These are phyloP conservation scores for Serranus cabrilla DNA, from an alignment of 2,797 vertebrate genomes.

Conservation along the genomic window DNA sequence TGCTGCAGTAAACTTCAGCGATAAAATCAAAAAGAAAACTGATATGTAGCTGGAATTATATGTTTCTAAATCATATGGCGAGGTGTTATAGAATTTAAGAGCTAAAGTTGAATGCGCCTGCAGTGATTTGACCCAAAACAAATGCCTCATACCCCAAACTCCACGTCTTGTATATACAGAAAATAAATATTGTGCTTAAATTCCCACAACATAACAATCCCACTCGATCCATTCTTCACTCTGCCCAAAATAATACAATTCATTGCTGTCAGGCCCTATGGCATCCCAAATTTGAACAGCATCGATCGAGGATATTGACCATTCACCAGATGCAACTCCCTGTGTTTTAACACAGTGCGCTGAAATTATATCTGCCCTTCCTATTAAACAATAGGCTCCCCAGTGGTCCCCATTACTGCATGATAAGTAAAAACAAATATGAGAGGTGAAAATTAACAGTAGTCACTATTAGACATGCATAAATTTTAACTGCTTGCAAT, in stretches of 20 bases:
- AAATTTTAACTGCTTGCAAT: slow-evolving; percentile 33
- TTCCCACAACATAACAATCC: slow-evolving; percentile 79
- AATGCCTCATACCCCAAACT: slow-evolving; percentile 62
- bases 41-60: slow-evolving; percentile 26
- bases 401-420: slow-evolving; percentile 48
- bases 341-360: slow-evolving; percentile 66
- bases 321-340: slow-evolving; percentile 77
- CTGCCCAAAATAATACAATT: slow-evolving; percentile 81
- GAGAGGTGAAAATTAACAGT: slow-evolving; percentile 62
- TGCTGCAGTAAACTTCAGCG: slow-evolving; percentile 20
- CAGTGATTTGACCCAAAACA: slow-evolving; percentile 74
- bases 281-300: slow-evolving; percentile 80
- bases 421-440: slow-evolving; percentile 66
- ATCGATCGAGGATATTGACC: slow-evolving; percentile 87
- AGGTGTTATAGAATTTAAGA: slow-evolving; percentile 58
- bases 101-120: slow-evolving; percentile 63
- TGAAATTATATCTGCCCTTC: slow-evolving; percentile 75
- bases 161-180: slow-evolving; percentile 64
- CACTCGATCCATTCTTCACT: slow-evolving; percentile 72
- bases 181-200: slow-evolving; percentile 78
- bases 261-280: slow-evolving; percentile 82
- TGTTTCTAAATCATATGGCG: slow-evolving; percentile 57
- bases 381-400: slow-evolving; percentile 71
- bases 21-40: slow-evolving; percentile 27
- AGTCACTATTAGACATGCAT: slow-evolving; percentile 56